Evolutionary conservation across 2,113 vertebrate genomes (phyloP), one percentile per base, ranked within the genome.

Genomic region (Thunnus maccoyii): DNA sequence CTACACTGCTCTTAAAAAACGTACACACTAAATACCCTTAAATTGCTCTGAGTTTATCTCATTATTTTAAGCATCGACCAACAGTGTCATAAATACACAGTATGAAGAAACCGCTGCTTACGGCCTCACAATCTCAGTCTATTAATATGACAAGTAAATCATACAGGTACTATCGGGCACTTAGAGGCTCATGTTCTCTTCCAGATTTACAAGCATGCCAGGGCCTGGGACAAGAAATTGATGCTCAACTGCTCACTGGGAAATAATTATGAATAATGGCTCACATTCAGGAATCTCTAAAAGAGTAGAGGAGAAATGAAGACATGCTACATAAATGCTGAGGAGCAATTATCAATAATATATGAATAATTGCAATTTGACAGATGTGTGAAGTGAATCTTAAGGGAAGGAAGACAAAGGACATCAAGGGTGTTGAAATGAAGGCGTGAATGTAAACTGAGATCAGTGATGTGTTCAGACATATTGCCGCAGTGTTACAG

Each of bases 91-190:
- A 70, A 73, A 69, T 66, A 82, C 30, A 27, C n/a, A 15, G 60
- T 58, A 46, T 44, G 22, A 89, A 56, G 69, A 71, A 61, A 68
- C 55, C 17, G 16, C 5, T 54, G 56, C 54, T 78, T 70, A 66
- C 72, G 18, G 82, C 55, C 47, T 80, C 47, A 60, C 54, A 71
- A 32, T 56, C 66, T 57, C 10, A 1, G 27, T 44, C 18, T 78
- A 78, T 83, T 78, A 68, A 85, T 71, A 47, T 65, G 57, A 76
- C 18, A 74, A 68, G 41, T 68, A 76, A 85, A 72, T 78, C 73
- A 86, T 55, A 41, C n/a, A 14, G 27, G 36, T n/a, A 50, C 14
- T n/a, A 32, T 25, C 4, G 32, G 36, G 44, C 47, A 48, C 56
- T 63, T 60, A 82, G 67, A 50, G 30, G 46, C n/a, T 17, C 30